These are phyloP conservation scores for Oryzias curvinotus DNA, from an alignment of 2,113 vertebrate genomes.

Conservation along the genomic window DNA sequence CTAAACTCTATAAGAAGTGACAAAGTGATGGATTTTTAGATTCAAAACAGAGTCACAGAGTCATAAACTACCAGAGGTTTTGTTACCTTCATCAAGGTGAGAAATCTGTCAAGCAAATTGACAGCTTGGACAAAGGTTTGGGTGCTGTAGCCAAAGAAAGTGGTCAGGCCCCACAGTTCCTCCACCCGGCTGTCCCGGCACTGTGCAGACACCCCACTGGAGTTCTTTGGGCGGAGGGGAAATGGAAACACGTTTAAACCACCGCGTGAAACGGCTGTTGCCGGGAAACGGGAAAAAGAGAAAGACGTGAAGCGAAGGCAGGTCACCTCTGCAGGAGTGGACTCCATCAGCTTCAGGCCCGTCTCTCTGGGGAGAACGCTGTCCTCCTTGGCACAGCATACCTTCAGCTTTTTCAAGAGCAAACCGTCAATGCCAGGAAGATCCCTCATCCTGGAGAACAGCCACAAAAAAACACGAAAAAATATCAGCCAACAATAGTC, in stretches of 20 bases:
- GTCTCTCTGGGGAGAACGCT: slow-evolving; percentile 88
- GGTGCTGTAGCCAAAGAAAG: slow-evolving; percentile 92
- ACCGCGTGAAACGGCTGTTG: not conserved
- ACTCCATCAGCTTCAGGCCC: slow-evolving; percentile 88
- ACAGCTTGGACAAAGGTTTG: slow-evolving; percentile 95
- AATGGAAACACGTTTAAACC: not conserved
- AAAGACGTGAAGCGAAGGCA: slow-evolving; percentile 7
- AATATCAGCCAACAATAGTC: slow-evolving; percentile 5
- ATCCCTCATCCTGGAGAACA: slow-evolving; percentile 66
- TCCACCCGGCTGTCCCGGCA: slow-evolving; percentile 90
- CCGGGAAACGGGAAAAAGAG: not conserved
- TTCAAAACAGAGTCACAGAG: no score
- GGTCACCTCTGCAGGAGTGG: slow-evolving; percentile 80
- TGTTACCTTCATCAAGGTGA: slow-evolving; percentile 93
- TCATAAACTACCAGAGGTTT: not conserved
- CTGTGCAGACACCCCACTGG: slow-evolving; percentile 84
- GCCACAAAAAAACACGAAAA: slow-evolving; percentile 12
- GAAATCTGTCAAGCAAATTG: slow-evolving; percentile 93
- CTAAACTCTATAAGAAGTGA: no score
- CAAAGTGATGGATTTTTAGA: no score
- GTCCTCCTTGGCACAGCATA: slow-evolving; percentile 84
- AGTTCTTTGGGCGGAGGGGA: slow-evolving; percentile 71
- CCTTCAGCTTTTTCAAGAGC: slow-evolving; percentile 87
- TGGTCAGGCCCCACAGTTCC: slow-evolving; percentile 93
- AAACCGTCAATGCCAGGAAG: slow-evolving; percentile 54